Evolutionary conservation across 53 echinoderm and acorn worm species (phyloP).

Genomic region (Mesocentrotus franciscanus): DNA sequence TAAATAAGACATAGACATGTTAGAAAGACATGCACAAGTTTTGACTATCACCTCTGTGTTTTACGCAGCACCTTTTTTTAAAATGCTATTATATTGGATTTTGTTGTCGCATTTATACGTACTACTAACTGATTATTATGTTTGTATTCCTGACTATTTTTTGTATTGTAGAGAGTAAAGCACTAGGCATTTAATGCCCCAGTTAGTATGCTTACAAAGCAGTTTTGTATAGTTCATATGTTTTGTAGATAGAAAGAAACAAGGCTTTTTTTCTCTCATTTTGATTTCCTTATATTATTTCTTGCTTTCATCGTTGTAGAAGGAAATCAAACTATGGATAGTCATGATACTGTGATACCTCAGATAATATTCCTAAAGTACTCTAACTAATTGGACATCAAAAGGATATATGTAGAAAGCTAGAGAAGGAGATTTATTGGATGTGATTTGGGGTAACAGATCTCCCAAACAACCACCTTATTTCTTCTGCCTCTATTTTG

Average conservation of each 20-base stretch:
- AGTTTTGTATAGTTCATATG: conserved; percentile 57
- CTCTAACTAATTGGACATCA: conserved; percentile 62
- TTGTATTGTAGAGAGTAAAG: conserved; percentile 43
- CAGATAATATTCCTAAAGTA: conserved; percentile 69
- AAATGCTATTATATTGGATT: conserved; percentile 25
- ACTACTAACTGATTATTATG: conserved; percentile 69
- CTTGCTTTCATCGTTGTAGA: conserved; percentile 50
- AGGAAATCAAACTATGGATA: conserved; percentile 20
- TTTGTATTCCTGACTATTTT: conserved; percentile 61
- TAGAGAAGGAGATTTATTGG: not conserved
- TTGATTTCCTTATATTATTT: conserved; percentile 37
- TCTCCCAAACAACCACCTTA: not conserved
- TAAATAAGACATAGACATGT: conserved; percentile 40
- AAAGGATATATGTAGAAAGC: conserved; percentile 2
- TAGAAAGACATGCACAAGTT: conserved; percentile 55
- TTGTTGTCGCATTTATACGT: conserved; percentile 64
- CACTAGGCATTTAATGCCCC: conserved; percentile 66
- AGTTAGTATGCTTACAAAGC: conserved; percentile 58
- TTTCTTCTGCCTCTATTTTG: not conserved
- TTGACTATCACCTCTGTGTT: conserved; percentile 34
- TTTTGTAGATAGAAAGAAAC: conserved; percentile 63
- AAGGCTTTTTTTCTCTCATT: conserved; percentile 55
- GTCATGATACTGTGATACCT: conserved; percentile 52
- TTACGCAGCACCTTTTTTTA: conserved; percentile 12
- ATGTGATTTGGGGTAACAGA: conserved; percentile 27